Percentiles rank a stretch among this genome's conserved stretches.
These are phyloP conservation scores for Lophius americanus DNA, from an alignment of 2,797 vertebrate species.

Conservation along the genomic window DNA sequence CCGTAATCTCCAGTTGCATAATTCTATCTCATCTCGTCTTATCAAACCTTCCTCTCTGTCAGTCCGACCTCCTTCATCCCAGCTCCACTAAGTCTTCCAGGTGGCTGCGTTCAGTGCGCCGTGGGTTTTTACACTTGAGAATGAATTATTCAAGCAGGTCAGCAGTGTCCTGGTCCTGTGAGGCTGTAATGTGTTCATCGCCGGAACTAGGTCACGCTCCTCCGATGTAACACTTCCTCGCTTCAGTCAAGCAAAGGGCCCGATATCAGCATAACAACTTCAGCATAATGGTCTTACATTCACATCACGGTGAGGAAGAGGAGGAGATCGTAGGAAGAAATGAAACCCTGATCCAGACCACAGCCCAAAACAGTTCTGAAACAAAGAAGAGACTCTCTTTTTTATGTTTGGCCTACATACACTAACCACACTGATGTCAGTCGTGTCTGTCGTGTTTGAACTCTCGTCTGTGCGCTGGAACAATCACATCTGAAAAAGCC, in stretches of 20 bases:
- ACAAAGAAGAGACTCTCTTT: not conserved
- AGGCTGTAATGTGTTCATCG: conserved; percentile 54
- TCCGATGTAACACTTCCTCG: conserved; percentile 51
- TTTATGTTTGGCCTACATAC: conserved; percentile 11
- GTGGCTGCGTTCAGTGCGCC: conserved; percentile 57
- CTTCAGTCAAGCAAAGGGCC: conserved; percentile 30
- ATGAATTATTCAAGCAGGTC: conserved; percentile 77
- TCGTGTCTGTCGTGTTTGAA: not conserved
- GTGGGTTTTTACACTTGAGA: conserved; percentile 49
- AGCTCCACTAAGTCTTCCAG: conserved; percentile 48
- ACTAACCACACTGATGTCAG: conserved; percentile 15
- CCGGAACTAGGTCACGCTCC: conserved; percentile 73
- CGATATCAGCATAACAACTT: conserved; percentile 12
- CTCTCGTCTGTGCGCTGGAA: not conserved
- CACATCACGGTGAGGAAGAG: conserved; percentile 1
- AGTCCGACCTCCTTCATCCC: conserved; percentile 13
- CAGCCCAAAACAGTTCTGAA: not conserved
- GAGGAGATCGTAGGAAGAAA: not conserved
- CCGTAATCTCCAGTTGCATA: conserved; percentile 26
- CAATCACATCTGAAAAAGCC: too few relatives aligned
- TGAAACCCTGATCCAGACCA: not conserved
- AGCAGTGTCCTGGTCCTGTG: conserved; percentile 35
- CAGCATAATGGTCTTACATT: conserved; percentile 11
- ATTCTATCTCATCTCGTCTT: conserved; percentile 25
- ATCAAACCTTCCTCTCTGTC: conserved; percentile 16